These are phyloP conservation scores for Philhelius pedissequus DNA, from an alignment of 2,888 invertebrate species.

Conservation along the genomic window DNA sequence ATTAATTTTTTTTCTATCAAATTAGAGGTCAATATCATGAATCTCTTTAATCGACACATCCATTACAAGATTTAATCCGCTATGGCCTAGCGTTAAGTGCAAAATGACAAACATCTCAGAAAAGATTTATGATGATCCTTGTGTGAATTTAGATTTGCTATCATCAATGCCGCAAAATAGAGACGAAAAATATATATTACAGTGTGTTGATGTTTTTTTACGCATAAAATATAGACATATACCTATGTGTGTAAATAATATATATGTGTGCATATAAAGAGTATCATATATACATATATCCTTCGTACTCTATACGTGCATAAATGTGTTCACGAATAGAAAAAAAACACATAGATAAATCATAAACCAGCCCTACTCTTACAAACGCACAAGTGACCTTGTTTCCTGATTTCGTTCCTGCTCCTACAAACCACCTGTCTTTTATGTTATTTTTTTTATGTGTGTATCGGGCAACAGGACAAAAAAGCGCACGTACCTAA, in stretches of 20 bases:
- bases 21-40: background rate
- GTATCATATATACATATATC: background rate
- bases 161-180: background rate
- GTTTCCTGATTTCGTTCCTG: constrained; percentile 40
- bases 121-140: background rate
- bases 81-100: background rate
- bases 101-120: background rate
- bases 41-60: background rate
- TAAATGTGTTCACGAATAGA: background rate
- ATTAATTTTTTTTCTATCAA: too few relatives aligned
- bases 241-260: background rate
- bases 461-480: background rate
- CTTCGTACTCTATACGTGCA: background rate
- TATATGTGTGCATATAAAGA: background rate
- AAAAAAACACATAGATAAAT: constrained; percentile 8
- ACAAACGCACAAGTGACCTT: constrained; percentile 49
- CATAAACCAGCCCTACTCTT: constrained; percentile 28
- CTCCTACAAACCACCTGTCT: background rate
- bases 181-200: background rate
- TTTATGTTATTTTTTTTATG: background rate
- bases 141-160: background rate
- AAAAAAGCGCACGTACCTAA: background rate
- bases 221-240: background rate
- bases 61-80: background rate
- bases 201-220: background rate